These are phyloP conservation scores for Leptinotarsa juncta DNA, from an alignment of 2,888 invertebrate genomes.

Conservation along the genomic window DNA sequence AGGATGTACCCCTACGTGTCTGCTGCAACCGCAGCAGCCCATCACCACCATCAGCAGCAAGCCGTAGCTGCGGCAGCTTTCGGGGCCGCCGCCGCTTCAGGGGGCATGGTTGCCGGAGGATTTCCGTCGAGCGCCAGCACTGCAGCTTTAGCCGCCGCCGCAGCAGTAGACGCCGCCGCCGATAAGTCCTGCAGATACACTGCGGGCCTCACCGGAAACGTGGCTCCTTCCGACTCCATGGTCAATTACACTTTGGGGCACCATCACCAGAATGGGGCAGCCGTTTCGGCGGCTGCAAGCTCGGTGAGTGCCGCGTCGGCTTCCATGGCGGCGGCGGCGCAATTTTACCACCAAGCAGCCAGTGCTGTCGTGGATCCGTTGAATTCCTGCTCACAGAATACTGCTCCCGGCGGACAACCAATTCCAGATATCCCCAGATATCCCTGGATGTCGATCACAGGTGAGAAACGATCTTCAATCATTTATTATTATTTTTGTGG, in stretches of 20 bases:
- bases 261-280: slow-evolving; percentile 75
- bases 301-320: slow-evolving; percentile 82
- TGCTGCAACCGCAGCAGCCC: slow-evolving; percentile 71
- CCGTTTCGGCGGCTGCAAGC: slow-evolving; percentile 70
- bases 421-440: slow-evolving; percentile 93
- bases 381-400: slow-evolving; percentile 79
- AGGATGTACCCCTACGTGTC: slow-evolving; percentile 96
- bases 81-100: slow-evolving; percentile 77
- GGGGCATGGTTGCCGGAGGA: slow-evolving; percentile 73
- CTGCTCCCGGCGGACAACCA: slow-evolving; percentile 81
- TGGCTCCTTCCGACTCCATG: slow-evolving; percentile 79
- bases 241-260: slow-evolving; percentile 84
- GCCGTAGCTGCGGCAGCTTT: slow-evolving; percentile 73
- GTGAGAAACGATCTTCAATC: slow-evolving; percentile 68
- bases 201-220: slow-evolving; percentile 72
- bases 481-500: no score
- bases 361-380: slow-evolving; percentile 86
- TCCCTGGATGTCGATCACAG: slow-evolving; percentile 97
- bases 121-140: slow-evolving; percentile 69
- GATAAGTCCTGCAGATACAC: slow-evolving; percentile 88
- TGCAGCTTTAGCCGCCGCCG: slow-evolving; percentile 73
- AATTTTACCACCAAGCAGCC: slow-evolving; percentile 89
- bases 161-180: slow-evolving; percentile 75
- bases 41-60: slow-evolving; percentile 78
- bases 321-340: slow-evolving; percentile 74